Base-by-base conservation (phyloP, 1,140 invertebrate species). In the Trachymyrmex cornetzi region DNA sequence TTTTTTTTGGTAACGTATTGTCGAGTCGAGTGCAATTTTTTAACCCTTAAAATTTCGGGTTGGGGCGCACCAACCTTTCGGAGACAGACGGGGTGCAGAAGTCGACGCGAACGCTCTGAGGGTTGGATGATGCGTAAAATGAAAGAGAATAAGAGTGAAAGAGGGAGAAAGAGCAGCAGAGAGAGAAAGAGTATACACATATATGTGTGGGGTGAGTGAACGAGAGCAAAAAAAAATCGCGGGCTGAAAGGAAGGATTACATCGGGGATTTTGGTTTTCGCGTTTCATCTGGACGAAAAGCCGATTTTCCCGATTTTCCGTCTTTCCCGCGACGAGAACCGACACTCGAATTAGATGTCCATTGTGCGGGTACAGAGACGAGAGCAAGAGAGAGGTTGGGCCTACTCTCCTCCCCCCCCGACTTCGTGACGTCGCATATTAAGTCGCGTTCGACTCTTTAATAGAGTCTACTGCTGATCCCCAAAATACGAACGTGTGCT, bases 231-330 rank as follows among this genome's bases (percentile, higher is more conserved):
- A 82, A 77, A 90, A 92, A 91, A 92, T 92, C 89, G 90, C 92
- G 67, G 89, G 75, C 88, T 94, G 92, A 94, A 95, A 94, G 91
- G 91, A 93, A 92, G 94, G 95, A 95, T 95, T 95, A 95, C 95
- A 95, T 91, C 85, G 87, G 91, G 95, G 95, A 95, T 95, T 95
- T 95, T 95, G 95, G 95, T 95, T 95, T 95, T 93, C 92, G 92
- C 93, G 92, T 94, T 93, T 94, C 92, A 93, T 92, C 89, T 91
- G 92, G 89, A 91, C 92, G 87, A 80, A 95, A 95, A 95, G 94
- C 95, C 94, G 95, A 95, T 95, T 95, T 38, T 95, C 92, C 93
- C 92, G 93, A 95, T 95, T 94, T 94, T 88, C 87, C 92, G 93
- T 92, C 90, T 93, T 92, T 91, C 90, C 89, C 85, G 57, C 71